These are phyloP conservation scores for Yponomeuta plumbellus DNA, from an alignment of 2,888 invertebrate species.

Conservation along the genomic window DNA sequence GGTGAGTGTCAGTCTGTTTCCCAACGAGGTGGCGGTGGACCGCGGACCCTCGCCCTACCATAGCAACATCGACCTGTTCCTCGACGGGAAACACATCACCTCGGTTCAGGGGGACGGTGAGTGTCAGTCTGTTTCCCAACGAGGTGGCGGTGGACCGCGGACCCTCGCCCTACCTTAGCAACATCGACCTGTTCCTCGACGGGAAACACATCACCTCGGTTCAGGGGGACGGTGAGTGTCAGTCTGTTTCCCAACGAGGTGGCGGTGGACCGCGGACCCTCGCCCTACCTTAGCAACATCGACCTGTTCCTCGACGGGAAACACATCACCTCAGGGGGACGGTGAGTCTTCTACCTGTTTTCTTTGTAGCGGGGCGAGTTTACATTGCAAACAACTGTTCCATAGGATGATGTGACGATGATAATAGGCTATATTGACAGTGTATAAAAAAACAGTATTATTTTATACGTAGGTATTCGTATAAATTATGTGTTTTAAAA, in stretches of 20 bases:
- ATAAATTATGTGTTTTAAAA: no score
- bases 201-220: conserved; percentile 97
- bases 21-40: conserved; percentile 98
- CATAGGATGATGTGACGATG: no score
- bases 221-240: conserved; percentile 88
- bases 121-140: conserved; percentile 85
- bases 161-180: conserved; percentile 95
- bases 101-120: conserved; percentile 94
- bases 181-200: conserved; percentile 96
- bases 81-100: conserved; percentile 96
- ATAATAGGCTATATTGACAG: no score
- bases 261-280: conserved; percentile 98
- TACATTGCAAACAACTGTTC: no score
- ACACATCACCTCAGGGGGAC: conserved; percentile 92
- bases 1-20: conserved; percentile 82
- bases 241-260: conserved; percentile 93
- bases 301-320: conserved; percentile 97
- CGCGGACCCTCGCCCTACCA: conserved; percentile 97
- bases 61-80: conserved; percentile 95
- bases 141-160: conserved; percentile 99
- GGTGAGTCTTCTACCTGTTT: no score
- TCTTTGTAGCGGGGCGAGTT: no score
- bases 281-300: conserved; percentile 95
- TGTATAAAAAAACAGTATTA: no score
- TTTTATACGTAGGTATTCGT: no score